phyloP scores from a whole-genome alignment of 1,140 invertebrate species.

The Cotesia glomerata region DNA sequence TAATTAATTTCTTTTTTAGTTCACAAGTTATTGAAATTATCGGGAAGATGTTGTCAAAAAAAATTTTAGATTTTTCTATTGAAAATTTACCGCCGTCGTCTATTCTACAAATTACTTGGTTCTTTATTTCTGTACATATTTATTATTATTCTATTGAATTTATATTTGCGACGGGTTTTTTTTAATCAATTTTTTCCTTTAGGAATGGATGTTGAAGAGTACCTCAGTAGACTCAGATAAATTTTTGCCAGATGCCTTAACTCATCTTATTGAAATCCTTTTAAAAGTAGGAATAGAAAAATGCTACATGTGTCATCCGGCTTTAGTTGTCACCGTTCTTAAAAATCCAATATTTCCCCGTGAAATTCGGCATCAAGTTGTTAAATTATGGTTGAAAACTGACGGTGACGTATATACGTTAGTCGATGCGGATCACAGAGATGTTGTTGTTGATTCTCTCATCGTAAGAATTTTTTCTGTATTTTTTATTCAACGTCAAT shows the following conservation, averaged over 20 bases:
- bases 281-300: constrained; percentile 6
- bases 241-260: neutral
- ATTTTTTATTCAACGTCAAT: neutral
- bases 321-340: neutral
- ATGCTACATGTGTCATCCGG: constrained; percentile 8
- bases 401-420: neutral
- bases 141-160: neutral
- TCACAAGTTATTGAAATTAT: neutral
- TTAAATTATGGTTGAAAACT: constrained; percentile 1
- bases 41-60: neutral
- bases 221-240: neutral
- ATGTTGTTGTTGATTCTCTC: neutral
- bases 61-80: neutral
- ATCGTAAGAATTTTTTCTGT: neutral
- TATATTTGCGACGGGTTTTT: neutral
- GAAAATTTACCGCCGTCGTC: neutral
- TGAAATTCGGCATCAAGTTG: neutral
- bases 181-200: neutral
- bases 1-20: neutral
- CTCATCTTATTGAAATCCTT: neutral
- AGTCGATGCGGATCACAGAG: neutral
- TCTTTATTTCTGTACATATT: neutral
- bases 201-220: neutral
- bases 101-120: constrained; percentile 3
- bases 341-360: neutral